These are phyloP conservation scores for Dreissena polymorpha DNA, from an alignment of 1,140 invertebrate genomes.

Conservation along the genomic window DNA sequence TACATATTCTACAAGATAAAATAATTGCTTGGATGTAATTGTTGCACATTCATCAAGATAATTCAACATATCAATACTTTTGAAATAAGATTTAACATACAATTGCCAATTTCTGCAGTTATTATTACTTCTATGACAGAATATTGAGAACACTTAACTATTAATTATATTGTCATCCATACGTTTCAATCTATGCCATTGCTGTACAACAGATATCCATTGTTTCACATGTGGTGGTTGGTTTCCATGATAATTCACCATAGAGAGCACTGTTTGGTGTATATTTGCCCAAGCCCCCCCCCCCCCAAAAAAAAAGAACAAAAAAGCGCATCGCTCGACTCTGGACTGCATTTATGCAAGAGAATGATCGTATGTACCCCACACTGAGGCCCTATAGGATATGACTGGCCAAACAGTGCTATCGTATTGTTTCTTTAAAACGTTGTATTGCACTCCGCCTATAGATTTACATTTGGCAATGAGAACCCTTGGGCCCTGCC, in stretches of 20 bases:
- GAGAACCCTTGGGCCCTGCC: background rate
- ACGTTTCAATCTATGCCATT: no score
- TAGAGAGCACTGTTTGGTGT: background rate
- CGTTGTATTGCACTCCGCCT: background rate
- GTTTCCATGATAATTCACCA: background rate
- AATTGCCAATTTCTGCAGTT: no score
- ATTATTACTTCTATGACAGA: no score
- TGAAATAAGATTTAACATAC: no score
- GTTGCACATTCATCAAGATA: no score
- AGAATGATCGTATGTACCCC: background rate
- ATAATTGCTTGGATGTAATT: no score
- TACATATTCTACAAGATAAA: no score
- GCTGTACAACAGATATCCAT: background rate
- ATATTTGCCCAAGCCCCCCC: constrained; percentile 1
- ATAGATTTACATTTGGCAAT: background rate
- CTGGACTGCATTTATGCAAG: constrained; percentile 9
- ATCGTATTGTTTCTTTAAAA: background rate
- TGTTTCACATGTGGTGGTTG: constrained; percentile 7
- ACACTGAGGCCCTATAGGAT: background rate
- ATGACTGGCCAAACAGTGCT: constrained; percentile 9
- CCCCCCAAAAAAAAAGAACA: no score
- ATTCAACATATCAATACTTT: no score
- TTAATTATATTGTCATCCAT: no score
- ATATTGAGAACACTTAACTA: no score
- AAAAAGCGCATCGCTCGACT: background rate